phyloP scores from a whole-genome alignment of 1,140 invertebrate species.

The Pachyrhynchus sulphureomaculatus region DNA sequence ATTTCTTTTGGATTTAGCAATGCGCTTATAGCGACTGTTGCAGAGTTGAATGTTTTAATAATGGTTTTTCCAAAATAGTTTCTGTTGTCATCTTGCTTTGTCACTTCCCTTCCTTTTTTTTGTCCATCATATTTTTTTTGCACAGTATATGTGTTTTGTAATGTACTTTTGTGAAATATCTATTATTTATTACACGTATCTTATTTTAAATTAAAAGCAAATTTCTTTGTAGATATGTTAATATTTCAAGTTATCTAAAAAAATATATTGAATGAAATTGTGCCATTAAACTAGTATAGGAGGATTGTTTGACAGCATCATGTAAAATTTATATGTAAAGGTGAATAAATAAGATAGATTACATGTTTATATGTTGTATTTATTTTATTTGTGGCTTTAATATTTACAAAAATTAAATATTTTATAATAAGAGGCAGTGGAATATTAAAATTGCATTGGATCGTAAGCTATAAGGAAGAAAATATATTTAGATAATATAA shows the following conservation, averaged over 20 bases:
- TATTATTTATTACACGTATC: neutral
- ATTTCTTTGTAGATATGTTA: conserved; percentile 15
- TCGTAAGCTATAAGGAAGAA: too few species aligned
- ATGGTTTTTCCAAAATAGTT: too few species aligned
- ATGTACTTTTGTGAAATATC: neutral
- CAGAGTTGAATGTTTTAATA: too few species aligned
- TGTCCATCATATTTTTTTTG: neutral
- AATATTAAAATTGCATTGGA: too few species aligned
- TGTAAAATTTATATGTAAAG: conserved; percentile 20
- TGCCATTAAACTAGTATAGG: conserved; percentile 22
- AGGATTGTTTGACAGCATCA: conserved; percentile 23
- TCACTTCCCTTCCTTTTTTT: neutral
- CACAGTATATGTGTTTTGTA: neutral
- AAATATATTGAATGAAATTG: conserved; percentile 1
- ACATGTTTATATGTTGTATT: neutral
- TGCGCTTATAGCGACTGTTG: too few species aligned
- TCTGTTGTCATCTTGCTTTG: too few species aligned
- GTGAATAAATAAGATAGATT: conserved; percentile 3
- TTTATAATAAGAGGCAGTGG: too few species aligned
- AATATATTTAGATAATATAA: too few species aligned
- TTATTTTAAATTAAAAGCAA: neutral
- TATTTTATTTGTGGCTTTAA: too few species aligned
- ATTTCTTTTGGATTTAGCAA: too few species aligned
- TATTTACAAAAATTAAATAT: too few species aligned
- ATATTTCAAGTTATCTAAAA: conserved; percentile 8